phyloP scores from a whole-genome alignment of 92 coral and sea anemone species.

The Paramuricea clavata region DNA sequence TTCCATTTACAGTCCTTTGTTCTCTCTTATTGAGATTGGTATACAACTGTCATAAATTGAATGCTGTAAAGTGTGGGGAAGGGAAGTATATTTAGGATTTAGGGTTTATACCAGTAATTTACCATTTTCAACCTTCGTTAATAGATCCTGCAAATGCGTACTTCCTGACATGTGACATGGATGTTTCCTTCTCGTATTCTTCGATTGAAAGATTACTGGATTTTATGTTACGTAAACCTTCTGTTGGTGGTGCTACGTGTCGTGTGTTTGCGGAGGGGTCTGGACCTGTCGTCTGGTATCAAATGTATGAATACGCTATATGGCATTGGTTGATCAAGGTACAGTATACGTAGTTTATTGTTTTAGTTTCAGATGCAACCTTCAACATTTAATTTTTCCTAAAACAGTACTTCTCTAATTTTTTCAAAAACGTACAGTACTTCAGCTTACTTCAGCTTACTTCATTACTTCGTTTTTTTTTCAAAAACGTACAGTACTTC shows the following conservation, averaged over 20 bases:
- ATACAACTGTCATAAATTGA: no score
- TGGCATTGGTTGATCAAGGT: conserved; percentile 84
- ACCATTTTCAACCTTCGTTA: background rate
- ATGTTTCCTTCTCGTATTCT: conserved; percentile 71
- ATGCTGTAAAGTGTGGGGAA: background rate
- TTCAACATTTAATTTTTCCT: no score
- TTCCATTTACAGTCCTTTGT: no score
- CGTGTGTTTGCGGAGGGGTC: conserved; percentile 73
- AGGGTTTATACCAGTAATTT: background rate
- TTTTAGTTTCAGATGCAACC: no score
- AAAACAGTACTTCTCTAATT: no score
- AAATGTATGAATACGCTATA: conserved; percentile 78
- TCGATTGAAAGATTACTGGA: conserved; percentile 75
- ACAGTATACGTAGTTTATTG: background rate
- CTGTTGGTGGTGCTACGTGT: conserved; percentile 69
- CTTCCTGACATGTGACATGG: conserved; percentile 76
- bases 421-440: no score
- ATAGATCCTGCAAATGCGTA: conserved; percentile 38
- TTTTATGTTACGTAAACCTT: conserved; percentile 53
- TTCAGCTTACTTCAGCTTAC: no score
- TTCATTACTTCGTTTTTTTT: no score
- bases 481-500: no score
- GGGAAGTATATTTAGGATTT: no score
- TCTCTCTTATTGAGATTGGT: no score
- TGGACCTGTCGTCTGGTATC: conserved; percentile 82